Base-by-base conservation (phyloP, 2,888 invertebrate species). In the Muscina levida region DNA sequence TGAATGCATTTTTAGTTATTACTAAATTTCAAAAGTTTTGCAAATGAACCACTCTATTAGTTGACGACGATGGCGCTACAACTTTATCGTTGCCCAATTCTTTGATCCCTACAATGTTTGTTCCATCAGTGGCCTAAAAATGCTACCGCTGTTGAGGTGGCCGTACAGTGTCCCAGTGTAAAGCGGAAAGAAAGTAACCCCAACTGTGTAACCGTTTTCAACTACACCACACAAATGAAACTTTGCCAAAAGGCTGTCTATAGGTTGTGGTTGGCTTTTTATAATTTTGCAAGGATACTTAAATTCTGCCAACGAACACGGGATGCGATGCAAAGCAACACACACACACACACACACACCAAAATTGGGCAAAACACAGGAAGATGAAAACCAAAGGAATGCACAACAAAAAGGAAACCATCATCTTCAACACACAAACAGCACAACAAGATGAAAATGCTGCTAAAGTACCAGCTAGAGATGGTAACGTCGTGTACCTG, bases 211-310 rank as follows among this genome's bases (percentile, higher is more conserved):
- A 19, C 22, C 62, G 8, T 3, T 62, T 22, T 62, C 13, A 31
- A n/a, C n/a, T n/a, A n/a, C n/a, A n/a, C n/a, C n/a, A n/a, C n/a
- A n/a, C n/a, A 59, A 39, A 62, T 3, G 11, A 19, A 42, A 42
- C 62, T 62, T 62, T 22, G 22, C 8, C 42, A 62, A 62, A 62
- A 62, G 62, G 62, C 42, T 62, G 62, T 62, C 62, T 42, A 42
- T 13, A 42, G n/a, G n/a, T n/a, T 42, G 62, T 13, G 39, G 62
- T 42, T 17, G 62, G 11, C n/a, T 42, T 62, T 59, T 39, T 62
- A 42, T 42, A 19, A 62, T 62, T 62, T 62, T 59, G n/a, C 42
- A 62, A 62, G 62, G 39, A 62, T 62, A 22, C 22, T 62, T 42
- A 62, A 62, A 39, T 39, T 59, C 59, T 59, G 59, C 17, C 37